phyloP scores from a whole-genome alignment of 2,797 vertebrate species.

The Periophthalmus magnuspinnatus region DNA sequence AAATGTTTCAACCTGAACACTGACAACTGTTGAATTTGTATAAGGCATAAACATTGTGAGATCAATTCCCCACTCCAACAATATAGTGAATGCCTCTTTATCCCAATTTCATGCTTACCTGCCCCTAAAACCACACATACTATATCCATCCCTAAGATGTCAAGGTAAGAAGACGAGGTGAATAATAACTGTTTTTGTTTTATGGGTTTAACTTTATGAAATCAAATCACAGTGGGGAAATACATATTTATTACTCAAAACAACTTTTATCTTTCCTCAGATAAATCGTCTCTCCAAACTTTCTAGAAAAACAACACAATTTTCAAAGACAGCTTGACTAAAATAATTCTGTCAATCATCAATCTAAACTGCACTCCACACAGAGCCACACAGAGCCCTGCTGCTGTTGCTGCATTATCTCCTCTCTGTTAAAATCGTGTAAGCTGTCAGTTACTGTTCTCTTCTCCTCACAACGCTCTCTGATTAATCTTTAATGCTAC shows the following conservation, averaged over 20 bases:
- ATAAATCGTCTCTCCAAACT: not conserved
- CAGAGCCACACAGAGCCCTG: conserved; percentile 9
- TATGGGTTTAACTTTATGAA: not conserved
- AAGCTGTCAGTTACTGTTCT: conserved; percentile 38
- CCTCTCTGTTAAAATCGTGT: conserved; percentile 33
- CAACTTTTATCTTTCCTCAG: not conserved
- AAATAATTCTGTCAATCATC: not conserved
- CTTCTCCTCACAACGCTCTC: conserved; percentile 14
- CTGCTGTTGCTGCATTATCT: conserved; percentile 6
- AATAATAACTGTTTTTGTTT: not conserved
- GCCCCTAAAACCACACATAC: not conserved
- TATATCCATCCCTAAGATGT: not conserved
- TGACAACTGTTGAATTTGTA: not conserved
- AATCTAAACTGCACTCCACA: conserved; percentile 18
- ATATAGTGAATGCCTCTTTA: not conserved
- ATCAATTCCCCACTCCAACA: not conserved
- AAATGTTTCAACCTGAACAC: no score
- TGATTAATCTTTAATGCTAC: conserved; percentile 47
- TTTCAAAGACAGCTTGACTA: conserved; percentile 18
- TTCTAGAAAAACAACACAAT: not conserved
- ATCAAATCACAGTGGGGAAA: not conserved
- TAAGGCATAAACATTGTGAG: not conserved
- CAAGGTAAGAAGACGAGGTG: not conserved
- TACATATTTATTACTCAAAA: not conserved
- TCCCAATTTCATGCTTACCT: not conserved